A percentile compares a stretch with the other conserved stretches of the same genome.
Evolutionary conservation across 2,113 vertebrate species (phyloP).

Genomic region (Lamprotornis superbus): DNA sequence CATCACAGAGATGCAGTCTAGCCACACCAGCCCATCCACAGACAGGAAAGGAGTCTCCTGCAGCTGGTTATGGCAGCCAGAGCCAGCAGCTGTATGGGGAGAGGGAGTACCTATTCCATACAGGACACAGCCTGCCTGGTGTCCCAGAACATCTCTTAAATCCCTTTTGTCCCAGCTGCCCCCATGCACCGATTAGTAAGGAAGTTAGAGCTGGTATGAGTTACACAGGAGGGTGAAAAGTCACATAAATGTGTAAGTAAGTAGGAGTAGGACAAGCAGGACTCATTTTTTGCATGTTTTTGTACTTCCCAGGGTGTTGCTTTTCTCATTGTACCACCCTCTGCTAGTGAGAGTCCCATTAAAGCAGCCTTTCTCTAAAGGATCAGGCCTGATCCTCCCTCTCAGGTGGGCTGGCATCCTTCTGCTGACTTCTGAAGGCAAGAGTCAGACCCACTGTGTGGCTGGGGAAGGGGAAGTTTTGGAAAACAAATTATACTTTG

Average conservation of each 20-base stretch:
- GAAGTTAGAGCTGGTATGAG: neutral
- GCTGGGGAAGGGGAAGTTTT: neutral
- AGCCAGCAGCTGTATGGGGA: rapidly evolving
- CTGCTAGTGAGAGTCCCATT: neutral
- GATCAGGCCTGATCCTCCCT: neutral
- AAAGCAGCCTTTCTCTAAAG: neutral
- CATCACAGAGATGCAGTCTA: neutral
- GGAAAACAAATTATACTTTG: neutral
- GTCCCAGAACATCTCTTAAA: neutral
- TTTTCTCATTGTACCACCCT: neutral
- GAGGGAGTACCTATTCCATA: neutral
- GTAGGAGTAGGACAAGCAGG: neutral
- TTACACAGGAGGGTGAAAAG: rapidly evolving
- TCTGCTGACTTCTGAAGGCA: neutral
- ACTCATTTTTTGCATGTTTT: neutral
- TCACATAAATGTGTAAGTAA: neutral
- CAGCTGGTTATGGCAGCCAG: neutral
- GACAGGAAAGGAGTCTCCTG: neutral
- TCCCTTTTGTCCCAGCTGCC: neutral
- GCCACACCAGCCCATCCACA: neutral
- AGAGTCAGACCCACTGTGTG: neutral
- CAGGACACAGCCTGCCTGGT: neutral
- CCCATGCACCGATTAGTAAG: rapidly evolving
- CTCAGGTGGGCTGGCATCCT: rapidly evolving
- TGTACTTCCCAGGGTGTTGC: neutral